phyloP scores from a whole-genome alignment of 53 echinoderm and acorn worm species.

The Pentamera pediparva region DNA sequence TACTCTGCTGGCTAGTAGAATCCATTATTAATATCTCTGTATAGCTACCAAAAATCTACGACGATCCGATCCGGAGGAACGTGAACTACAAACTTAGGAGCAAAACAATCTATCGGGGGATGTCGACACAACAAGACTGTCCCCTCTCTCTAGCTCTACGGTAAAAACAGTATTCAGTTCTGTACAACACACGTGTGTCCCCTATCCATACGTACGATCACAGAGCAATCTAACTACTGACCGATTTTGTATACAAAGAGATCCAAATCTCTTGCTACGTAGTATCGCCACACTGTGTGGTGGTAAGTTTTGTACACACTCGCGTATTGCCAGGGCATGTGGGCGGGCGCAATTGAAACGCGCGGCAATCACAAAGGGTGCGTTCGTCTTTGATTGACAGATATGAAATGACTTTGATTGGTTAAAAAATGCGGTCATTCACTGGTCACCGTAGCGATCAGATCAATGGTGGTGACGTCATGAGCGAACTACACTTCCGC shows the following conservation, averaged over 20 bases:
- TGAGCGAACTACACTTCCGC: constrained; percentile 41
- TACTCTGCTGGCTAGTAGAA: constrained; percentile 39
- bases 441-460: constrained; percentile 48
- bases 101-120: constrained; percentile 32
- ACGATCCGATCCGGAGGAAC: constrained; percentile 34
- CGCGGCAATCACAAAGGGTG: constrained; percentile 41
- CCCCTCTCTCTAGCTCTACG: too few species aligned
- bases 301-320: too few species aligned
- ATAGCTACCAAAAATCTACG: constrained; percentile 29
- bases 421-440: constrained; percentile 46
- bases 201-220: constrained; percentile 10
- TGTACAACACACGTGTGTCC: constrained; percentile 28
- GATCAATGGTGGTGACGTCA: constrained; percentile 49
- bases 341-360: constrained; percentile 37
- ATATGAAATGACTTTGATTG: constrained; percentile 46
- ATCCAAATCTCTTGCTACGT: constrained; percentile 6
- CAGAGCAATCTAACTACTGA: constrained; percentile 22
- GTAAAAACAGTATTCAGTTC: constrained; percentile 28
- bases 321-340: too few species aligned
- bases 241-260: constrained; percentile 7
- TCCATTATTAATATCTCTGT: too few species aligned
- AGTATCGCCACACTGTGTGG: constrained; percentile 37
- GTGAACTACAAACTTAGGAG: constrained; percentile 35
- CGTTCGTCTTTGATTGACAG: constrained; percentile 43
- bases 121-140: constrained; percentile 23